phyloP scores from a whole-genome alignment of 2,888 invertebrate species.

The Ophion costatus region DNA sequence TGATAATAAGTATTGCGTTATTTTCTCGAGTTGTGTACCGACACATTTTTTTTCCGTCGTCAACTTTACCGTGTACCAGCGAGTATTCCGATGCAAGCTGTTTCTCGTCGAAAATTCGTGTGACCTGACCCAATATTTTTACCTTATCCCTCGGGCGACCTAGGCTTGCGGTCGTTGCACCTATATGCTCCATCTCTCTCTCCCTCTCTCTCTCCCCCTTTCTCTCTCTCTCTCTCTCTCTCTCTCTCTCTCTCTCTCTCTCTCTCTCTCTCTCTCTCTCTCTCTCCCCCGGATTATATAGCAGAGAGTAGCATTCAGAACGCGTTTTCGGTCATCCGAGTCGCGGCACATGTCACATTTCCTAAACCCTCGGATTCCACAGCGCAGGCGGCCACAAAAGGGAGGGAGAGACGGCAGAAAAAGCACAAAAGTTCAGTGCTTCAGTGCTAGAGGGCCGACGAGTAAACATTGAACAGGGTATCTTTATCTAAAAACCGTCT shows the following conservation, averaged over 20 bases:
- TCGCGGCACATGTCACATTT: constrained; percentile 54
- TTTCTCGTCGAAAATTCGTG: neutral
- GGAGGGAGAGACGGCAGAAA: neutral
- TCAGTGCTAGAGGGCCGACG: constrained; percentile 25
- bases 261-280: neutral
- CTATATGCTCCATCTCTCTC: neutral
- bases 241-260: neutral
- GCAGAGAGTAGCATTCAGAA: constrained; percentile 43
- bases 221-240: neutral
- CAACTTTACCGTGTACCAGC: too few relatives aligned
- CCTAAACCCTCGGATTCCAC: constrained; percentile 39
- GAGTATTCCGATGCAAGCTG: too few relatives aligned
- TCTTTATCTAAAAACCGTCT: too few relatives aligned
- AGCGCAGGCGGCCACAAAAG: neutral
- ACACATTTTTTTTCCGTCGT: too few relatives aligned
- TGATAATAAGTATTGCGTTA: too few relatives aligned
- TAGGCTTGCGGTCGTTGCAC: constrained; percentile 58
- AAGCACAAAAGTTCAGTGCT: constrained; percentile 25
- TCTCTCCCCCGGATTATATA: constrained; percentile 5
- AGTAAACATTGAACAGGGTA: too few relatives aligned
- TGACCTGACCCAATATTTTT: constrained; percentile 51
- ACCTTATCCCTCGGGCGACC: constrained; percentile 47
- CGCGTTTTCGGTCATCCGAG: constrained; percentile 51
- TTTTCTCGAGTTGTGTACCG: too few relatives aligned
- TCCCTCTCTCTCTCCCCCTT: too few relatives aligned